Conservation (phyloP, 2,797 vertebrate genomes). For the Xiphophorus birchmanni region DNA sequence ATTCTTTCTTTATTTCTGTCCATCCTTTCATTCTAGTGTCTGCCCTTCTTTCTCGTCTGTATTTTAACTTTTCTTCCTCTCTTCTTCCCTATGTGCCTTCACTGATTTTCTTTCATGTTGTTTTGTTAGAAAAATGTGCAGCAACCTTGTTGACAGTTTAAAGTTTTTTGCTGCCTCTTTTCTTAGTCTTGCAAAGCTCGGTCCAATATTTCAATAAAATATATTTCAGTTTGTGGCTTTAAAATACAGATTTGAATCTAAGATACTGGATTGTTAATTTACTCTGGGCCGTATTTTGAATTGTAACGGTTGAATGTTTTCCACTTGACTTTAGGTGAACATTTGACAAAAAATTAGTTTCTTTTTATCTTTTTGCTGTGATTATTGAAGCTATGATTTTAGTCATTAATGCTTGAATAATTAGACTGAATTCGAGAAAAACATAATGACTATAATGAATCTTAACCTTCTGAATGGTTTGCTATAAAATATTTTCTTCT, state of each 20-base stretch:
- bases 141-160: no score
- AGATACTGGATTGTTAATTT: background rate
- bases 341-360: background rate
- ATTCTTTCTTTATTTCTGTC: background rate
- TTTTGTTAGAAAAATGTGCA: no score
- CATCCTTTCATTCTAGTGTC: background rate
- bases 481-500: background rate
- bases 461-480: background rate
- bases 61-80: background rate
- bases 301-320: background rate
- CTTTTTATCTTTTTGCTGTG: no score
- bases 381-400: constrained; percentile 5
- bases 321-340: background rate
- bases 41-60: background rate
- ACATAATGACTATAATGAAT: background rate
- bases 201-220: no score
- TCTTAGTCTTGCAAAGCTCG: no score
- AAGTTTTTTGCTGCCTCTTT: no score
- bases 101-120: background rate
- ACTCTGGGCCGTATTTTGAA: background rate
- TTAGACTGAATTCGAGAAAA: constrained; percentile 6
- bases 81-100: background rate
- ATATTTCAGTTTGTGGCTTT: background rate
- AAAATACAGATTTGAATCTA: background rate
- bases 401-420: constrained; percentile 36